phyloP scores from a whole-genome alignment of 2,113 vertebrate genomes.

The Tupaia chinensis region DNA sequence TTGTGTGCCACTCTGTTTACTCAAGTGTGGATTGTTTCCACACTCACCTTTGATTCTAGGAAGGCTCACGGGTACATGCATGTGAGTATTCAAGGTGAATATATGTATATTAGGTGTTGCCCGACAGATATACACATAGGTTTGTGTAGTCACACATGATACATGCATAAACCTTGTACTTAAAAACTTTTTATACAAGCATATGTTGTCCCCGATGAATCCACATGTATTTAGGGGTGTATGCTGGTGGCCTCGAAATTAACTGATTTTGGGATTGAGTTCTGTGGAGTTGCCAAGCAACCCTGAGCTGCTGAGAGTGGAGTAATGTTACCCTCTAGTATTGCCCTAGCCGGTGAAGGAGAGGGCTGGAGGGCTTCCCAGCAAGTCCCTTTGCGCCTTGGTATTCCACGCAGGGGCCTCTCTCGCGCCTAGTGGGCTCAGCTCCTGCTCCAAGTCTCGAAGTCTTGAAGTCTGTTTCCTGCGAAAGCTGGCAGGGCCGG shows the following conservation, averaged over 20 bases:
- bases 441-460: slow-evolving; percentile 21
- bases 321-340: neutral
- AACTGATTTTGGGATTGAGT: neutral
- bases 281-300: neutral
- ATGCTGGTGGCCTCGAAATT: neutral
- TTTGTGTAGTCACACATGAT: neutral
- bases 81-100: neutral
- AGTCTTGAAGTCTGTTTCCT: neutral
- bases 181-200: no score
- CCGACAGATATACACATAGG: neutral
- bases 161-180: neutral
- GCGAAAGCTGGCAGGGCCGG: neutral
- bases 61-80: neutral
- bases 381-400: neutral
- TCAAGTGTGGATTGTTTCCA: neutral
- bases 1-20: neutral
- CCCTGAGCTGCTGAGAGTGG: neutral
- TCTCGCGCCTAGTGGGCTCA: neutral
- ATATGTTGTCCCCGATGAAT: neutral
- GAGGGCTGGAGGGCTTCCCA: neutral
- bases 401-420: neutral
- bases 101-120: no score
- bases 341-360: neutral
- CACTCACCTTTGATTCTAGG: neutral
- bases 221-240: neutral